Evolutionary conservation across 2,113 vertebrate genomes (phyloP).

Genomic region (Helogale parvula): DNA sequence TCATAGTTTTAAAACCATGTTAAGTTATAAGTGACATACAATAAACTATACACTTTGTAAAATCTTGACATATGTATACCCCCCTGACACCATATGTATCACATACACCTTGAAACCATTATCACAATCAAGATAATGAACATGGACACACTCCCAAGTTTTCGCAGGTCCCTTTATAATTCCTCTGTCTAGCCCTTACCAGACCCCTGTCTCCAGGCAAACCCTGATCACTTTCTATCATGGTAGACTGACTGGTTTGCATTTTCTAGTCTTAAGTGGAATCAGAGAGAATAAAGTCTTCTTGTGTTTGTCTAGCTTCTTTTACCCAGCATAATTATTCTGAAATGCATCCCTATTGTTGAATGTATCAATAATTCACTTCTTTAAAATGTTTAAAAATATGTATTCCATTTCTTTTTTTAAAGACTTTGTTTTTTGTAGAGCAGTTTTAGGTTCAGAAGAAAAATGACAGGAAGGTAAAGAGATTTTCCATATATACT

Average conservation of each 20-base stretch:
- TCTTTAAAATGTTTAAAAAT: neutral
- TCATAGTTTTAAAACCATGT: neutral
- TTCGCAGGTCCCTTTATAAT: neutral
- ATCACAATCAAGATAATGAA: slow-evolving; percentile 44
- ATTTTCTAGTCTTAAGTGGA: slow-evolving; percentile 37
- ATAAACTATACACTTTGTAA: neutral
- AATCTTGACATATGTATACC: neutral
- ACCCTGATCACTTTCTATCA: slow-evolving; percentile 24
- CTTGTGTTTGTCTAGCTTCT: neutral
- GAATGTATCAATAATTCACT: neutral
- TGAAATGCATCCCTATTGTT: slow-evolving; percentile 23
- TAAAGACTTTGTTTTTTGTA: neutral
- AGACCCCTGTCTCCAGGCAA: neutral
- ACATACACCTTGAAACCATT: neutral
- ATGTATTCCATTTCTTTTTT: neutral
- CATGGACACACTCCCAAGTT: neutral
- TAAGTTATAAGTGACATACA: neutral
- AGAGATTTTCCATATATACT: neutral
- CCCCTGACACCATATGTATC: neutral
- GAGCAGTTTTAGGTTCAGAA: neutral
- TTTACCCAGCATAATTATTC: slow-evolving; percentile 46
- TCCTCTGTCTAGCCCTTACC: neutral
- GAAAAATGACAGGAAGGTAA: slow-evolving; percentile 4
- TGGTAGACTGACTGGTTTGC: neutral
- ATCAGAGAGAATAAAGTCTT: neutral